Conservation (phyloP, 2,797 vertebrate genomes). For the Acanthurus leucopareius region DNA sequence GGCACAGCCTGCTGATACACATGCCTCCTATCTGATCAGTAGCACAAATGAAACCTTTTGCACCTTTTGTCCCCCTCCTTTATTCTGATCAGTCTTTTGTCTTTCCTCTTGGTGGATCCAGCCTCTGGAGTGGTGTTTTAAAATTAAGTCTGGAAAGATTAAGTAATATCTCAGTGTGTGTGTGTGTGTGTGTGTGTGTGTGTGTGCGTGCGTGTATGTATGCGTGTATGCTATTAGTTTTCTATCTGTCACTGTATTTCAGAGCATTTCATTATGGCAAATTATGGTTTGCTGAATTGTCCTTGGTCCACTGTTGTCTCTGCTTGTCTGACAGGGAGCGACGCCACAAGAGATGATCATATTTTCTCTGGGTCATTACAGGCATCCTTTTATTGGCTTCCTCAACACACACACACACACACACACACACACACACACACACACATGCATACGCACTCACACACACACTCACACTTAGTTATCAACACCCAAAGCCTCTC, state of each 20-base stretch:
- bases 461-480: neutral
- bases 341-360: conserved; percentile 32
- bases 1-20: conserved; percentile 3
- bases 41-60: conserved; percentile 33
- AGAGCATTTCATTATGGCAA: conserved; percentile 50
- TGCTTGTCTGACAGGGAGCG: conserved; percentile 12
- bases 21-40: conserved; percentile 10
- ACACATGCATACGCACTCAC: conserved; percentile 1
- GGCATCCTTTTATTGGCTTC: conserved; percentile 35
- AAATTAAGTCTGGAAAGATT: conserved; percentile 46
- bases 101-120: conserved; percentile 4
- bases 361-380: conserved; percentile 51
- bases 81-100: conserved; percentile 5
- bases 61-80: conserved; percentile 15
- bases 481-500: conserved; percentile 6
- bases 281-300: conserved; percentile 29
- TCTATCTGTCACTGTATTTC: conserved; percentile 31
- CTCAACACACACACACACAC: neutral
- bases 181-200: neutral
- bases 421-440: conserved; percentile 7
- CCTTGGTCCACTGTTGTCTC: conserved; percentile 4
- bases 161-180: conserved; percentile 33
- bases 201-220: conserved; percentile 14
- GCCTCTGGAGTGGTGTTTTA: conserved; percentile 38
- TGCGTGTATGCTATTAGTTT: conserved; percentile 12